Conservation (phyloP, 1,140 invertebrate genomes). For the Solenopsis fugax region DNA sequence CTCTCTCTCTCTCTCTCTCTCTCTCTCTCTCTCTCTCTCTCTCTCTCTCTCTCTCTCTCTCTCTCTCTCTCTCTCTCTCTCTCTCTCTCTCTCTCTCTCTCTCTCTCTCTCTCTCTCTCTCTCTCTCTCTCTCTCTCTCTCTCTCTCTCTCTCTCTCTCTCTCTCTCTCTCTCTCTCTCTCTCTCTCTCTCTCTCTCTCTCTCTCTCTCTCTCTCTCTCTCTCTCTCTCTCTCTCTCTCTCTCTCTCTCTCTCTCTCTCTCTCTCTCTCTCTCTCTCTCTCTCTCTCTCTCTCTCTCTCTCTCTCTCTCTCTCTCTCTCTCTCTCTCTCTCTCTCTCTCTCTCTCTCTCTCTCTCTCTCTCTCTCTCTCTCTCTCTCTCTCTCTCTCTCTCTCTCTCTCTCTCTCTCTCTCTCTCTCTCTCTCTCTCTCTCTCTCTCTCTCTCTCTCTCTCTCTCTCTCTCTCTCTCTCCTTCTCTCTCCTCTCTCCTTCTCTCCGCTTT, state of each 20-base stretch:
- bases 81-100: not conserved
- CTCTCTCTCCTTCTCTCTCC: too few relatives aligned
- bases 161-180: not conserved
- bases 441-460: not conserved
- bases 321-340: slow-evolving; percentile 3
- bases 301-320: not conserved
- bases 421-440: not conserved
- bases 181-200: not conserved
- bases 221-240: slow-evolving; percentile 3
- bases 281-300: not conserved
- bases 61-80: slow-evolving; percentile 3
- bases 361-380: not conserved
- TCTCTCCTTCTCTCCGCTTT: slow-evolving; percentile 25
- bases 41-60: not conserved
- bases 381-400: not conserved
- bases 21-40: not conserved
- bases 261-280: not conserved
- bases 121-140: not conserved
- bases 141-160: not conserved
- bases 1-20: slow-evolving; percentile 25
- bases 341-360: not conserved
- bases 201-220: not conserved
- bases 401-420: not conserved
- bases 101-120: not conserved
- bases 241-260: not conserved